Conservation (phyloP, 2,888 invertebrate genomes). For the Cyaniris semiargus region DNA sequence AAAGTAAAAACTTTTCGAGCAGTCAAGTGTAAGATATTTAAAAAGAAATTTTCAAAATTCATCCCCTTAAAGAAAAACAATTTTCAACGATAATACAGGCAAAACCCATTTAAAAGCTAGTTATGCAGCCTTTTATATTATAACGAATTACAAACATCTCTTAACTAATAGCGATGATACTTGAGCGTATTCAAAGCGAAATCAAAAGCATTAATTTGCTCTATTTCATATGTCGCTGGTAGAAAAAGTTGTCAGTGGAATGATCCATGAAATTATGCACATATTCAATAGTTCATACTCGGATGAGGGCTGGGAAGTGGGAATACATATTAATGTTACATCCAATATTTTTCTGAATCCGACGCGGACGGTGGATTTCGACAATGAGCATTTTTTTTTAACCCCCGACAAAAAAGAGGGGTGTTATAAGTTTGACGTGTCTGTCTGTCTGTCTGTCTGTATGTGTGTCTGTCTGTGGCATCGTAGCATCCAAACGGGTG, state of each 20-base stretch:
- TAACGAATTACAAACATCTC: conserved; percentile 26
- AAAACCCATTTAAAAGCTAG: not conserved
- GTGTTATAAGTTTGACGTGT: no score
- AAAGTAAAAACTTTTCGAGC: no score
- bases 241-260: conserved; percentile 33
- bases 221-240: not conserved
- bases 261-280: conserved; percentile 36
- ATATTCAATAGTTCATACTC: conserved; percentile 30
- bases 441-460: no score
- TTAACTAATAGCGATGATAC: conserved; percentile 45
- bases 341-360: conserved; percentile 11
- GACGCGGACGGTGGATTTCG: not conserved
- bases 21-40: no score
- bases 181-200: conserved; percentile 13
- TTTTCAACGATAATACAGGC: not conserved
- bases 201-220: conserved; percentile 19
- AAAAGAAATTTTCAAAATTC: not conserved
- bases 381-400: not conserved
- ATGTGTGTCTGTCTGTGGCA: no score
- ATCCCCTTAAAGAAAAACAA: not conserved
- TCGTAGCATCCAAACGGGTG: no score
- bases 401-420: no score
- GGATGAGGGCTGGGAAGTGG: conserved; percentile 7
- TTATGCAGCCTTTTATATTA: not conserved
- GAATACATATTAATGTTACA: conserved; percentile 13